phyloP scores from a whole-genome alignment of 2,113 vertebrate species.

The Limnothrissa miodon region DNA sequence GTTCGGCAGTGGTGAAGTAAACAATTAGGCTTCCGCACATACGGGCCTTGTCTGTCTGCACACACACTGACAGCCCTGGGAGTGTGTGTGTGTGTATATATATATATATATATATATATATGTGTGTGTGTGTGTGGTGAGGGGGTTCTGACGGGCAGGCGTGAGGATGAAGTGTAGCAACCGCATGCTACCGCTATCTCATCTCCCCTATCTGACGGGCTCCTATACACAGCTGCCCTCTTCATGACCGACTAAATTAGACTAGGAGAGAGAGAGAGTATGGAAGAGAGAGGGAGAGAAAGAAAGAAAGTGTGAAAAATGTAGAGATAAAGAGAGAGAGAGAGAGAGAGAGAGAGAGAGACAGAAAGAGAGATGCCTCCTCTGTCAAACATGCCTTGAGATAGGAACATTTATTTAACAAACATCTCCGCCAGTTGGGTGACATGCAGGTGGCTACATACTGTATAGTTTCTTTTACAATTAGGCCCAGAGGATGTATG shows the following conservation, averaged over 20 bases:
- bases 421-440: not conserved
- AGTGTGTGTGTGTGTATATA: not conserved
- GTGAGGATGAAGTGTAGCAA: constrained; percentile 3
- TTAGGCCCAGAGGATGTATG: not conserved
- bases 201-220: not conserved
- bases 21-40: constrained; percentile 64
- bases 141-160: not conserved
- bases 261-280: too few species aligned
- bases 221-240: not conserved
- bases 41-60: constrained; percentile 43
- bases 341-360: not conserved
- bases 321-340: not conserved
- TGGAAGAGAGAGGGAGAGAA: not conserved
- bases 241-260: not conserved
- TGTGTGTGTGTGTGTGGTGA: not conserved
- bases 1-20: constrained; percentile 56
- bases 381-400: not conserved
- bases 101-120: not conserved
- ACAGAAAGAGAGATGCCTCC: not conserved
- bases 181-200: not conserved
- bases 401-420: not conserved
- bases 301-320: not conserved
- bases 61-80: not conserved
- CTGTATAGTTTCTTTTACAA: not conserved
- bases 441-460: not conserved